A percentile compares a stretch with the other conserved stretches of the same genome.
phyloP scores from a whole-genome alignment of 2,888 invertebrate species.

The Horisme vitalbata region DNA sequence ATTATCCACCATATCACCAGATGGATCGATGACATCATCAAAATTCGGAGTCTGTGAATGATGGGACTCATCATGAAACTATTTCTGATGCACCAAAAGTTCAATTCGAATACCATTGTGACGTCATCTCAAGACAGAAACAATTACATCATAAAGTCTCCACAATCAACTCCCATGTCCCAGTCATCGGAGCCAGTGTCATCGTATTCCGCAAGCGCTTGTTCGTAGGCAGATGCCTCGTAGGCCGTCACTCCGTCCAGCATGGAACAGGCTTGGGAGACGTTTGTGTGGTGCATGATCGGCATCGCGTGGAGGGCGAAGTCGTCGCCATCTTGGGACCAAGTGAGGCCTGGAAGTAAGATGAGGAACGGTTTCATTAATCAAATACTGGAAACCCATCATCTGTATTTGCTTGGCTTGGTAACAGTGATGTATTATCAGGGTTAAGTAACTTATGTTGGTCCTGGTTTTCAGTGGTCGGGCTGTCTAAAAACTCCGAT shows the following conservation, averaged over 20 bases:
- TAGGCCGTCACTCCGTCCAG: slow-evolving; percentile 83
- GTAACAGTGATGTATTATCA: too few species aligned
- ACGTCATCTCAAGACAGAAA: background rate
- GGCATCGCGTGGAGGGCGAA: slow-evolving; percentile 86
- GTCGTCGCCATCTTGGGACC: slow-evolving; percentile 87
- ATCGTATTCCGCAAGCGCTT: slow-evolving; percentile 84
- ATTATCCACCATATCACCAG: too few species aligned
- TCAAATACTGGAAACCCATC: too few species aligned
- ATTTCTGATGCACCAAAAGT: too few species aligned
- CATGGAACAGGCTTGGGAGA: slow-evolving; percentile 82
- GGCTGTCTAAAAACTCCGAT: too few species aligned
- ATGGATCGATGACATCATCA: too few species aligned
- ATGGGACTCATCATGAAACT: too few species aligned
- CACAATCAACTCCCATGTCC: slow-evolving; percentile 88
- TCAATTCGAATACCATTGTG: too few species aligned
- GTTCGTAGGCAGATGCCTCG: slow-evolving; percentile 83
- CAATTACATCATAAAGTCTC: slow-evolving; percentile 86
- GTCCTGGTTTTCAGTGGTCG: too few species aligned
- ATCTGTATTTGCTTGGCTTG: too few species aligned
- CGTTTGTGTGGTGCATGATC: slow-evolving; percentile 85
- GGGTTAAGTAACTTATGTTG: too few species aligned
- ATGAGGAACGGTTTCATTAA: background rate
- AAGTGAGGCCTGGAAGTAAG: slow-evolving; percentile 79
- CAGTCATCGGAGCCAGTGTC: slow-evolving; percentile 84
- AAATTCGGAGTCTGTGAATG: too few species aligned